Base-by-base conservation (phyloP, 2,113 vertebrate genomes). In the Lepus europaeus region DNA sequence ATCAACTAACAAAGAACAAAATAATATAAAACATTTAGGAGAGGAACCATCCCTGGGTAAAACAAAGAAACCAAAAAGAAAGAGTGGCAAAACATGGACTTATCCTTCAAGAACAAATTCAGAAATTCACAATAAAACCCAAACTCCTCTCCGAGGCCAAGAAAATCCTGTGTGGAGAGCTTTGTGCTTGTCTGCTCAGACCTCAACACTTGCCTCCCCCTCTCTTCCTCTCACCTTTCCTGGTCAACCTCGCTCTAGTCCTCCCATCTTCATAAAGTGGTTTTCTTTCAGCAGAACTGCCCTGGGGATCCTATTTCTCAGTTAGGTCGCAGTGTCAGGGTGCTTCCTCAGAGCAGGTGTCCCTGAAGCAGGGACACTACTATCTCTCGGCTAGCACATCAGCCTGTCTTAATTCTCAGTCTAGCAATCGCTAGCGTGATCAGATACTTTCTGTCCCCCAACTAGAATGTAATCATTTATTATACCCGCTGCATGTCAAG, bases 71-170 rank as follows among this genome's bases (percentile, higher is more conserved):
- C 66, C 33, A 56, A 76, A 69, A 10, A 49, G 25, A n/a, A 56
- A 31, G 23, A 72, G 70, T 33, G 64, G 39, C 33, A 17, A 92
- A 33, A 68, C 14, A 53, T 8, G 36, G 13, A 66, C 1, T 33
- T 80, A 39, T 6, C 23, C 20, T 3, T 27, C 61, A 31, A 85
- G 23, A 95, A 78, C 33, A 86, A 78, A 80, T 17, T 78, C 16
- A 89, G 14, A 86, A 89, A 86, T 33, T 91, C 11, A 73, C 53
- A 83, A 88, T 90, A 91, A 93, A 90, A 82, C 80, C 33, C n/a
- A 89, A 84, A 81, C 56, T 77, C 59, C 20, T 88, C 20, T 36
- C 10, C 3, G 56, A 11, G 3, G 49, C 11, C 78, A 66, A 96
- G 19, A 63, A 86, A 95, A 86, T 5, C 12, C 16, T 87, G 0